A percentile compares a stretch with the other conserved stretches of the same genome.
Conservation (phyloP, 2,113 vertebrate genomes). For the Natator depressus region DNA sequence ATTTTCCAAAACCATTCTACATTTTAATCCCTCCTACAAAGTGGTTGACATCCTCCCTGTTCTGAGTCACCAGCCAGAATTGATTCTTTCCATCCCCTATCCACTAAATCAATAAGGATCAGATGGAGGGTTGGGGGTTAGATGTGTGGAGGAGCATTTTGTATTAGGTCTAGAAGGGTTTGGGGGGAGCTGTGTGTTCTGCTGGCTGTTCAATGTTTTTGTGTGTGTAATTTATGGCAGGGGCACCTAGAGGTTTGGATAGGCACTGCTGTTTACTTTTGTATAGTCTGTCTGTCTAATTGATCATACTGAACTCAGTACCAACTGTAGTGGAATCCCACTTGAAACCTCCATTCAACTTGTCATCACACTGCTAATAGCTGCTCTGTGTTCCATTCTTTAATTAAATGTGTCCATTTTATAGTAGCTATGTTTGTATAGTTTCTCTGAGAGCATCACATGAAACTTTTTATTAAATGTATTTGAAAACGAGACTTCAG, state of each 20-base stretch:
- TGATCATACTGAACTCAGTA: not conserved
- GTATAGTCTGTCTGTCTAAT: accelerated
- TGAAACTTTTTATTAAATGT: not conserved
- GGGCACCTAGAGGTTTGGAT: not conserved
- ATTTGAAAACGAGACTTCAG: not conserved
- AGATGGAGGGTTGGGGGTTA: not conserved
- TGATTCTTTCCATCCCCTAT: not conserved
- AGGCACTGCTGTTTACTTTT: not conserved
- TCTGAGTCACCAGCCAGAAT: not conserved
- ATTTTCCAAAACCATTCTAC: not conserved
- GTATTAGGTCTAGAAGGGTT: not conserved
- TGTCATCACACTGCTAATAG: not conserved
- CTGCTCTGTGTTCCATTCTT: not conserved
- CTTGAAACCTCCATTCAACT: not conserved
- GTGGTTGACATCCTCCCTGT: not conserved
- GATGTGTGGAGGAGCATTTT: not conserved
- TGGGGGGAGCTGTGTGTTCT: not conserved
- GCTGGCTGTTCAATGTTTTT: not conserved
- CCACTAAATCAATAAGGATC: not conserved
- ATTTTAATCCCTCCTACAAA: not conserved
- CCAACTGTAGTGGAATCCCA: not conserved
- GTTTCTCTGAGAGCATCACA: not conserved
- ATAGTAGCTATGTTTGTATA: not conserved
- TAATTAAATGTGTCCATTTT: not conserved
- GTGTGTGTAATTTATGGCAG: not conserved